Percentiles rank a stretch among this genome's conserved stretches.
These are phyloP conservation scores for Drosophila nigrodunni DNA, from an alignment of 1,140 invertebrate species.

Conservation along the genomic window DNA sequence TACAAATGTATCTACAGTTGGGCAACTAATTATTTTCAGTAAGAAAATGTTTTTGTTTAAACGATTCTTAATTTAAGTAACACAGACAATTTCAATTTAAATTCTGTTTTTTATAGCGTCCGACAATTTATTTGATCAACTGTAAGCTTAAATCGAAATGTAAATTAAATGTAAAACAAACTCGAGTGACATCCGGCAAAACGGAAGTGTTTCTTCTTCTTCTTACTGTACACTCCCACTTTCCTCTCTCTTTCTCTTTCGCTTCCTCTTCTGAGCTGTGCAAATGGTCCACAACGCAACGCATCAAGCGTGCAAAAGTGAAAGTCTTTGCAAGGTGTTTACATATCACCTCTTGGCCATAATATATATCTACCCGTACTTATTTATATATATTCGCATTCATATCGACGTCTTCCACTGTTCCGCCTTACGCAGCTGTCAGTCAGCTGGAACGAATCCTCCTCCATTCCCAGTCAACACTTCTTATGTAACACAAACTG, in stretches of 20 bases:
- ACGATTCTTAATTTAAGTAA: not conserved
- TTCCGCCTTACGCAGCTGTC: constrained; percentile 18
- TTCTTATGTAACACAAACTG: constrained; percentile 14
- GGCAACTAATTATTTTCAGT: not conserved
- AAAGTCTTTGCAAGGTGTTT: constrained; percentile 49
- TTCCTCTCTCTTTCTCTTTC: not conserved
- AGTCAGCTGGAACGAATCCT: constrained; percentile 25
- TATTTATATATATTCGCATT: not conserved
- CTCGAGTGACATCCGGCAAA: constrained; percentile 18
- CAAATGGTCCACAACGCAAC: constrained; percentile 18
- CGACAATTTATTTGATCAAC: not conserved
- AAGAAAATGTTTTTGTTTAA: no score
- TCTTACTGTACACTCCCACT: not conserved
- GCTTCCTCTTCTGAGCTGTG: not conserved
- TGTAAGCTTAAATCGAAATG: constrained; percentile 10
- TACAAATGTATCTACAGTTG: constrained; percentile 1
- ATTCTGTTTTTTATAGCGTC: not conserved
- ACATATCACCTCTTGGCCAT: constrained; percentile 28
- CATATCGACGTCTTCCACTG: not conserved
- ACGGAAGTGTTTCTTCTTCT: constrained; percentile 25
- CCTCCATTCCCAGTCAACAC: not conserved
- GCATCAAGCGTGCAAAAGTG: constrained; percentile 50
- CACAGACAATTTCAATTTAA: not conserved
- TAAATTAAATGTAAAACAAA: constrained; percentile 10
- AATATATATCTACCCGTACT: not conserved